A percentile compares a stretch with the other conserved stretches of the same genome.
These are phyloP conservation scores for Drosophila seclusa DNA, from an alignment of 2,888 invertebrate species.

Conservation along the genomic window DNA sequence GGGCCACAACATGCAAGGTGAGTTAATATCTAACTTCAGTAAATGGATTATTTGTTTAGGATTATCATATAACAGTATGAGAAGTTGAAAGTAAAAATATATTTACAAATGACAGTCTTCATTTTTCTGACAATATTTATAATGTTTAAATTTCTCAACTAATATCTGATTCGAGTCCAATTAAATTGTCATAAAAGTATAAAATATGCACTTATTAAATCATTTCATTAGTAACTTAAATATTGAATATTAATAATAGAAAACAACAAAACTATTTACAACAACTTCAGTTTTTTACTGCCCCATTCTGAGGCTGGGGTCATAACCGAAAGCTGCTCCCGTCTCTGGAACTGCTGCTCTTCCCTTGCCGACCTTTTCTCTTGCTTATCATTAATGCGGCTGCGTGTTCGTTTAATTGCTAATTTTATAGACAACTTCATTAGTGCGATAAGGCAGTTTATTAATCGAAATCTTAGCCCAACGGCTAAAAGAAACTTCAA, in stretches of 20 bases:
- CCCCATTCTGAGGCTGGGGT: slow-evolving; percentile 19
- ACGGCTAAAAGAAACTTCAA: slow-evolving; percentile 17
- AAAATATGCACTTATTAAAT: background rate
- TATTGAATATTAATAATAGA: background rate
- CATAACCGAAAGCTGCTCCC: slow-evolving; percentile 12
- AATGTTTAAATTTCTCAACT: background rate
- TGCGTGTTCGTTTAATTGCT: slow-evolving; percentile 73
- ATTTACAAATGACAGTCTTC: background rate
- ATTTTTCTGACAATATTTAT: background rate
- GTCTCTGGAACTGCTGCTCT: slow-evolving; percentile 11
- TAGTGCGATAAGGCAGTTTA: slow-evolving; percentile 62
- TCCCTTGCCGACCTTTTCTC: background rate
- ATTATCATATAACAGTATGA: background rate
- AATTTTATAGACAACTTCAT: slow-evolving; percentile 77
- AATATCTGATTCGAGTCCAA: background rate
- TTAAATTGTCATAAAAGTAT: background rate
- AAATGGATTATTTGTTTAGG: background rate
- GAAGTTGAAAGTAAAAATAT: background rate
- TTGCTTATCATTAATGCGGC: slow-evolving; percentile 45
- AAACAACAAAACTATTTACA: background rate
- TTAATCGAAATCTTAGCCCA: slow-evolving; percentile 50
- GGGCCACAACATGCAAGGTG: slow-evolving; percentile 94
- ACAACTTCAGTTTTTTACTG: slow-evolving; percentile 17
- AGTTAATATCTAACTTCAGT: slow-evolving; percentile 61
- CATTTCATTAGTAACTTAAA: background rate